Evolutionary conservation across 2,888 invertebrate species (phyloP).

Genomic region (Latrodectus hesperus): DNA sequence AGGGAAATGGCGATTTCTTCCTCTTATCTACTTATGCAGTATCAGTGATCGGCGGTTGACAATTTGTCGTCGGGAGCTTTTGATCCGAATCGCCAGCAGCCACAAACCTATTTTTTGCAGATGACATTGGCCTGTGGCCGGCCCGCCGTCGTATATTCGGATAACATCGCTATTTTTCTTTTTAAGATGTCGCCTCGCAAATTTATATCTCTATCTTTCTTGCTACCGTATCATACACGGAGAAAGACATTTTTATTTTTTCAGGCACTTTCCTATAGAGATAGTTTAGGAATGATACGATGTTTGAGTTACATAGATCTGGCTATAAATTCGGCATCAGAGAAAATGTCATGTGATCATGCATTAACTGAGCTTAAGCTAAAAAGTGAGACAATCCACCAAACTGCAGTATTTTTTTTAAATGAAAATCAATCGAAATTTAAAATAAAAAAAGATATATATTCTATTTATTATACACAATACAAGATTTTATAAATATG

Average conservation of each 20-base stretch:
- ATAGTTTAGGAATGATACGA: not conserved
- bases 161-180: slow-evolving; percentile 51
- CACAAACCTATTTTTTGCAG: slow-evolving; percentile 28
- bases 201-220: slow-evolving; percentile 51
- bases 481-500: too few relatives aligned
- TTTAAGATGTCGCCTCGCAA: slow-evolving; percentile 21
- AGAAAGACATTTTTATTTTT: not conserved
- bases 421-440: too few relatives aligned
- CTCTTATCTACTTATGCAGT: slow-evolving; percentile 58
- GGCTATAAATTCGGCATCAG: not conserved
- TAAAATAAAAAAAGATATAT: too few relatives aligned
- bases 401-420: too few relatives aligned
- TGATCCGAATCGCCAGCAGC: slow-evolving; percentile 39
- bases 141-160: slow-evolving; percentile 11
- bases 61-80: slow-evolving; percentile 64
- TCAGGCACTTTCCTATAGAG: not conserved
- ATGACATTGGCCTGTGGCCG: slow-evolving; percentile 54
- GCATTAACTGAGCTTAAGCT: too few relatives aligned
- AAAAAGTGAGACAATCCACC: too few relatives aligned
- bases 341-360: too few relatives aligned
- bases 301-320: not conserved
- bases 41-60: slow-evolving; percentile 63
- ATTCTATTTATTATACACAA: too few relatives aligned
- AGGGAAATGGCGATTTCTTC: slow-evolving; percentile 43
- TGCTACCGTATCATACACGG: not conserved